Evolutionary conservation across 2,888 invertebrate genomes (phyloP), one percentile per base, ranked within the genome.

Genomic region (Ommatoiulus sabulosus): DNA sequence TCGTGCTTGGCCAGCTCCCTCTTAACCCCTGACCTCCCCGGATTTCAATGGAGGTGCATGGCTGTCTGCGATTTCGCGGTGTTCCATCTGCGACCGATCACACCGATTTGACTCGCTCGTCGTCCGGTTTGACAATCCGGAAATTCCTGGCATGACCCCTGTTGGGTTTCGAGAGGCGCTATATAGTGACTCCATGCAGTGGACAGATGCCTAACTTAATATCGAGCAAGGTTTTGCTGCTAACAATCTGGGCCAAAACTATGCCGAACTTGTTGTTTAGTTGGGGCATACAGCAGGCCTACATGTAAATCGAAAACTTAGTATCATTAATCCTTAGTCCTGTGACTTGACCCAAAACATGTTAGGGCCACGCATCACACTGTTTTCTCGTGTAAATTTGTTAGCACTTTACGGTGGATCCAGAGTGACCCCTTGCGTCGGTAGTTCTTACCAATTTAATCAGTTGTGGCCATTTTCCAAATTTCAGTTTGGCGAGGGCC

Each of bases 1-100:
- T 72, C 72, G 72, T 72, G 72, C 24, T 24, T 24, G 72, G 72
- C 20, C 72, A 24, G 72, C 24, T 72, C 72, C 72, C 72, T 72
- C 72, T 72, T 72, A 10, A 72, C 24, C 72, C 72, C 24, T 72
- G 24, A 72, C 72, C 57, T n/a, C 57, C 4, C 17, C 1, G 12
- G 48, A 10, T 24, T 24, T 72, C 72, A 24, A 24, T 72, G 72
- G 48, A 48, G 24, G 12, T 48, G 48, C 48, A 48, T 24, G 5
- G n/a, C 57, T 57, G 57, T 46, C 46, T 46, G 46, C 46, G 46
- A 46, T 46, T 46, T 46, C 46, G 46, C 46, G 46, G 46, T 52
- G 8, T 15, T 52, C 52, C 52, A 52, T 57, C 57, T 57, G 57
- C 57, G 57, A 57, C 57, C 12, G 57, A 72, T 72, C 72, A 72